Evolutionary conservation across 2,888 invertebrate genomes (phyloP).

Genomic region (Chalcis sispes): DNA sequence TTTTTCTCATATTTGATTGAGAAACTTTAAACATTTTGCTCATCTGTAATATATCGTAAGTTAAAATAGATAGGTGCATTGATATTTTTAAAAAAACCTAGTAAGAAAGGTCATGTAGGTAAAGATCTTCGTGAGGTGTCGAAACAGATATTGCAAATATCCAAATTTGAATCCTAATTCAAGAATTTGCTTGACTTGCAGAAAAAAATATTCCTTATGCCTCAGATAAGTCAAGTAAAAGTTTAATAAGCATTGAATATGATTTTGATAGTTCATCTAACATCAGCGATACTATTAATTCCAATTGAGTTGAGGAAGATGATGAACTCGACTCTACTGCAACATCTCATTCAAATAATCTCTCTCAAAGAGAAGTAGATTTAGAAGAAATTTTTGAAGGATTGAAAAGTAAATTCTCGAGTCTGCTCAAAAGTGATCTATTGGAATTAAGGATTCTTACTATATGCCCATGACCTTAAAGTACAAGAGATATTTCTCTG

Average conservation of each 20-base stretch:
- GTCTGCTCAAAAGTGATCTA: constrained; percentile 29
- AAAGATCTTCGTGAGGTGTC: neutral
- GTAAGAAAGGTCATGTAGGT: neutral
- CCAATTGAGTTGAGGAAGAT: neutral
- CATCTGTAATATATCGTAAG: too few species aligned
- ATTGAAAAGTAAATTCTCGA: constrained; percentile 26
- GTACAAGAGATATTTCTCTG: constrained; percentile 4
- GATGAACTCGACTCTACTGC: constrained; percentile 5
- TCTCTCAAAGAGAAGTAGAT: constrained; percentile 32
- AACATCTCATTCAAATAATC: neutral
- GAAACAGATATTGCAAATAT: neutral
- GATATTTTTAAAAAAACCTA: constrained; percentile 7
- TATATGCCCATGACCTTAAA: constrained; percentile 32
- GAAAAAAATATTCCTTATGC: constrained; percentile 6
- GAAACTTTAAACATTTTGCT: too few species aligned
- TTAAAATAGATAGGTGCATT: neutral
- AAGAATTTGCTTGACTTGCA: constrained; percentile 8
- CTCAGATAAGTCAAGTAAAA: neutral
- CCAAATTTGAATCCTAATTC: constrained; percentile 17
- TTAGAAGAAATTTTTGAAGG: constrained; percentile 22
- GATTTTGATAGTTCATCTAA: neutral
- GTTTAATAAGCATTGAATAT: neutral
- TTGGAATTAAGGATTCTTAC: constrained; percentile 41
- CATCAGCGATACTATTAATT: neutral
- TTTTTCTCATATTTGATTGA: too few species aligned